Conservation (phyloP, 2,797 vertebrate genomes). For the Petrocephalus schoutedeni region DNA sequence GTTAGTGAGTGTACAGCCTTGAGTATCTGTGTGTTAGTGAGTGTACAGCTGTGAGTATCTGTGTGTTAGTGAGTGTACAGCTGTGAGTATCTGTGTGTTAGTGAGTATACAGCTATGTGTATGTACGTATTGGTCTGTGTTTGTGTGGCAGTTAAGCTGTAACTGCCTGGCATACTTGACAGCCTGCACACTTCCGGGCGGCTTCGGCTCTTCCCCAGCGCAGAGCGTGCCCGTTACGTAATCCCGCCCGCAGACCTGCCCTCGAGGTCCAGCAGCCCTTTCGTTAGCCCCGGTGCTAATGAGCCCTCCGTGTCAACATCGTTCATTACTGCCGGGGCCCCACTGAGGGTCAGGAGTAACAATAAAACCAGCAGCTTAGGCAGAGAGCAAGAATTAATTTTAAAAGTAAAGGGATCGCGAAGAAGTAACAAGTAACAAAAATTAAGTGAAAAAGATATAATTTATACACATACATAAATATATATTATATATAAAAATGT, state of each 20-base stretch:
- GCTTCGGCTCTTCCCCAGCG: not conserved
- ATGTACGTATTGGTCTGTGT: not conserved
- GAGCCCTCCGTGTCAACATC: not conserved
- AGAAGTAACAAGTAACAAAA: not conserved
- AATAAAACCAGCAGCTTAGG: not conserved
- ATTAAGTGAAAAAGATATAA: not conserved
- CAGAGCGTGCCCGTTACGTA: not conserved
- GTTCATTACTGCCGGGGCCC: not conserved
- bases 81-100: not conserved
- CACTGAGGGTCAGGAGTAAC: not conserved
- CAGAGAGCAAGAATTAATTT: not conserved
- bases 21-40: not conserved
- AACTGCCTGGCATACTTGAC: not conserved
- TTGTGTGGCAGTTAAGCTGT: not conserved
- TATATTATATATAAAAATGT: not conserved
- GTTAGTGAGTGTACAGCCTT: no score
- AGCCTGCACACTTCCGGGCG: not conserved
- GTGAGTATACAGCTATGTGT: not conserved
- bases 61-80: not conserved
- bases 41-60: not conserved
- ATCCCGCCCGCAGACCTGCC: not conserved
- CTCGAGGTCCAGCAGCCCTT: not conserved
- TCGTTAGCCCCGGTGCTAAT: not conserved
- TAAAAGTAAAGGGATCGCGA: not conserved
- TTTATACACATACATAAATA: not conserved